Percentiles rank a stretch among this genome's conserved stretches.
These are phyloP conservation scores for Dasypogon diadema DNA, from an alignment of 2,888 invertebrate genomes.

Conservation along the genomic window DNA sequence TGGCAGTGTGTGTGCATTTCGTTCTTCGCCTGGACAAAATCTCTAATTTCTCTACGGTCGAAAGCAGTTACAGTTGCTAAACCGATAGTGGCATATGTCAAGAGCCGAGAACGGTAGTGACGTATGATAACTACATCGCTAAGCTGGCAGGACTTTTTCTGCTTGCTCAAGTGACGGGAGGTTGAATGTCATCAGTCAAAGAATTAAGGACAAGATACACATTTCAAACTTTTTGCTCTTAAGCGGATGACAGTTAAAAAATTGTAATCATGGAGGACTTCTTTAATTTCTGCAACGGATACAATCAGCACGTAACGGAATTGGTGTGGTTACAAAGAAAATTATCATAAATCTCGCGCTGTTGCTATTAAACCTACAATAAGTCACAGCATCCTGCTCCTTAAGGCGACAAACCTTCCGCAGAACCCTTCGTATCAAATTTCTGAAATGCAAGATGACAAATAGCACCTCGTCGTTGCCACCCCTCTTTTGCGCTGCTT, in stretches of 20 bases:
- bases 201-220: slow-evolving; percentile 44
- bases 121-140: slow-evolving; percentile 43
- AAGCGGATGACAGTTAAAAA: slow-evolving; percentile 24
- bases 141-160: slow-evolving; percentile 44
- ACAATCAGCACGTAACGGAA: background rate
- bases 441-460: slow-evolving; percentile 54
- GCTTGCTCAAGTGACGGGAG: slow-evolving; percentile 24
- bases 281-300: background rate
- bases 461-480: slow-evolving; percentile 53
- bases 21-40: slow-evolving; percentile 17
- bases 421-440: slow-evolving; percentile 52
- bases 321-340: slow-evolving; percentile 14
- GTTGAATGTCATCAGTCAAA: slow-evolving; percentile 44
- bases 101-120: slow-evolving; percentile 31
- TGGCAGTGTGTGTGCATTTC: slow-evolving; percentile 11
- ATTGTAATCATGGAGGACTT: background rate
- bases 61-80: slow-evolving; percentile 28
- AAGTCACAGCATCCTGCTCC: slow-evolving; percentile 48
- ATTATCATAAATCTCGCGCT: slow-evolving; percentile 53
- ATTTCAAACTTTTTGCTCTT: slow-evolving; percentile 34
- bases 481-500: slow-evolving; percentile 18
- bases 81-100: slow-evolving; percentile 49
- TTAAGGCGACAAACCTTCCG: slow-evolving; percentile 46
- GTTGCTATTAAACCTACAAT: slow-evolving; percentile 54
- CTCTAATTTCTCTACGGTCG: slow-evolving; percentile 38